These are phyloP conservation scores for Notarius lentiginosus DNA, from an alignment of 2,113 vertebrate species.

Conservation along the genomic window DNA sequence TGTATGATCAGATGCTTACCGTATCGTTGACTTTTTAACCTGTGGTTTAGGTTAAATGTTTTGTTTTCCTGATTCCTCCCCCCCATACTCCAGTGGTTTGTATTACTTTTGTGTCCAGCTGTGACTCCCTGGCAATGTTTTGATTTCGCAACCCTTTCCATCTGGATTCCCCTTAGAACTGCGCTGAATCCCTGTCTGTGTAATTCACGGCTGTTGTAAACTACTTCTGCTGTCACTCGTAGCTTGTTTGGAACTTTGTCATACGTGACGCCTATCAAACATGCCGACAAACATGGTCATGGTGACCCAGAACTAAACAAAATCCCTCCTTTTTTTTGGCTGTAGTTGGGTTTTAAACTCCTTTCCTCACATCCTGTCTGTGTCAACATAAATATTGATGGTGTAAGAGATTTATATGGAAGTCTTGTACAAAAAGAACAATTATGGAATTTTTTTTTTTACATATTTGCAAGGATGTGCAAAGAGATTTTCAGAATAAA, in stretches of 20 bases:
- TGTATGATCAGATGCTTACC: not conserved
- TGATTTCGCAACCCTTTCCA: not conserved
- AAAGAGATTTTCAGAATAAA: not conserved
- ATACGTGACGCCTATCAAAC: not conserved
- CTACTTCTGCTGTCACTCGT: not conserved
- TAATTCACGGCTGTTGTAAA: not conserved
- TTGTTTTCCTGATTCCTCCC: not conserved
- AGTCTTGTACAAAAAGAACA: not conserved
- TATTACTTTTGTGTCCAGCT: conserved; percentile 9
- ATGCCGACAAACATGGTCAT: not conserved
- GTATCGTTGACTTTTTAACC: not conserved
- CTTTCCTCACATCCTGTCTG: not conserved
- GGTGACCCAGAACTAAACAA: not conserved
- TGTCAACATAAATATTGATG: not conserved
- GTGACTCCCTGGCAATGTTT: not conserved
- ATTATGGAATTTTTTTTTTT: not conserved
- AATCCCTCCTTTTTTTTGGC: not conserved
- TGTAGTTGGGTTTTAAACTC: not conserved
- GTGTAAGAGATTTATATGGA: not conserved
- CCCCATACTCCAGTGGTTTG: not conserved
- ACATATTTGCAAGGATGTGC: not conserved
- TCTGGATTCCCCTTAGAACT: not conserved
- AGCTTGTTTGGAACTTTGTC: not conserved
- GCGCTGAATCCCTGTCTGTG: not conserved
- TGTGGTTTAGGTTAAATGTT: not conserved